Percentiles rank a stretch among this genome's conserved stretches.
Conservation (phyloP, 2,113 vertebrate species). For the Eolophus roseicapilla region DNA sequence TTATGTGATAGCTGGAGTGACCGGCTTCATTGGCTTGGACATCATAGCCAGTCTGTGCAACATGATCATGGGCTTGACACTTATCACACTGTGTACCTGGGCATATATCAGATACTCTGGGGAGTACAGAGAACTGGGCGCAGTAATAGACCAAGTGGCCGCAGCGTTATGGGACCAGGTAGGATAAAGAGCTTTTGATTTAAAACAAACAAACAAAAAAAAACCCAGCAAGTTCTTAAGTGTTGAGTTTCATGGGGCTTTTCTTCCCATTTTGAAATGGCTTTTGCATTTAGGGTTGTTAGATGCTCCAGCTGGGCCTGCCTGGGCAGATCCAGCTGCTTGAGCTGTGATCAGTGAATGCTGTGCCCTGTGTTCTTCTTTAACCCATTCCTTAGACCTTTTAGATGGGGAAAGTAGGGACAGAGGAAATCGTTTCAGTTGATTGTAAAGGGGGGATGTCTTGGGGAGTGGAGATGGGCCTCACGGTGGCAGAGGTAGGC, state of each 20-base stretch:
- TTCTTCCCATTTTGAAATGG: background rate
- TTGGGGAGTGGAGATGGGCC: background rate
- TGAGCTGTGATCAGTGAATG: too few species aligned
- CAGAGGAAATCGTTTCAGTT: background rate
- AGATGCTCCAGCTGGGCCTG: background rate
- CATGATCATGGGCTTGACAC: slow-evolving; percentile 96
- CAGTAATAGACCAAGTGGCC: slow-evolving; percentile 98
- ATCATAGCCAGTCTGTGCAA: slow-evolving; percentile 97
- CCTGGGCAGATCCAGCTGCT: background rate
- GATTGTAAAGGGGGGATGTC: background rate
- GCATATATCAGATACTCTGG: slow-evolving; percentile 98
- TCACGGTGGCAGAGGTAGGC: background rate
- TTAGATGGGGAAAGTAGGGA: background rate
- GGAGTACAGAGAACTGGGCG: slow-evolving; percentile 95
- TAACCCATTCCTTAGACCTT: background rate
- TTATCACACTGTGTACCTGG: slow-evolving; percentile 98
- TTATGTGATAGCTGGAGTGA: slow-evolving; percentile 93
- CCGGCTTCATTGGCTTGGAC: slow-evolving; percentile 95
- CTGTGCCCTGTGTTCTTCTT: background rate
- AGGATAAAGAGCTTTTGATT: slow-evolving; percentile 52
- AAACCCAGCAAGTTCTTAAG: background rate
- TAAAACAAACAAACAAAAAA: rapidly evolving
- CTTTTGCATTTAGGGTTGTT: background rate
- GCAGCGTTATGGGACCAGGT: slow-evolving; percentile 99
- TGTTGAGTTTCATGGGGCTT: background rate